Evolutionary conservation across 2,113 vertebrate genomes (phyloP), one percentile per base, ranked within the genome.

Genomic region (Strigops habroptila): DNA sequence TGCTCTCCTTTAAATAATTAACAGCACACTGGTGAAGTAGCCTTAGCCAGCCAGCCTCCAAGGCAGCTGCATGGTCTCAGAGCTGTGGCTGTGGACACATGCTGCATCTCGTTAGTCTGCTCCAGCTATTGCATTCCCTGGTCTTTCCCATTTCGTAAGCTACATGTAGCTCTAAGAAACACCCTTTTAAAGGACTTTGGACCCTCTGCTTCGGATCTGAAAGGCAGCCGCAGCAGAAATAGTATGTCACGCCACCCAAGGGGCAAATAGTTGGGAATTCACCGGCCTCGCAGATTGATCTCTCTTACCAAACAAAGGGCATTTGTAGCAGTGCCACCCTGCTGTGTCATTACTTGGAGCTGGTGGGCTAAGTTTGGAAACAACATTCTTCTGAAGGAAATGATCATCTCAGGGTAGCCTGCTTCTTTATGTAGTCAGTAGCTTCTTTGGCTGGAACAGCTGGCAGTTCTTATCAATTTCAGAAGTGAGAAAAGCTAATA

Each of bases 1-100:
- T 69, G 92, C 97, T 98, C 95, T 81, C 91, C 75, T 97, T 98
- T 99, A 98, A 99, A 99, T 98, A 99, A 99, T 98, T 98, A 98
- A 99, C 98, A 93, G 77, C 67, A 89, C 82, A 5, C 97, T 93
- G 69, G 93, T 96, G 96, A 95, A 76, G 82, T 63, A 86, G 93
- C 92, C 74, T 4, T 88, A 95, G 94, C 97, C 97, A 96, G 96
- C 62, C 94, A 93, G 97, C 82, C 96, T 96, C 93, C 70, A 84
- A 94, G 77, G 97, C 98, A 98, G 98, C 98, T 98, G 98, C 68
- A 23, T 24, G 33, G 93, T 97, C 96, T 94, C 96, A 39, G 75
- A 97, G 97, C 97, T 87, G 91, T 30, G 83, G 68, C 81, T 62
- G 19, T 5, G 52, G 94, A 64, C 74, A 62, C 69, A 74, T 39